These are phyloP conservation scores for Chionodraco myersi DNA, from an alignment of 2,113 vertebrate genomes.

Conservation along the genomic window DNA sequence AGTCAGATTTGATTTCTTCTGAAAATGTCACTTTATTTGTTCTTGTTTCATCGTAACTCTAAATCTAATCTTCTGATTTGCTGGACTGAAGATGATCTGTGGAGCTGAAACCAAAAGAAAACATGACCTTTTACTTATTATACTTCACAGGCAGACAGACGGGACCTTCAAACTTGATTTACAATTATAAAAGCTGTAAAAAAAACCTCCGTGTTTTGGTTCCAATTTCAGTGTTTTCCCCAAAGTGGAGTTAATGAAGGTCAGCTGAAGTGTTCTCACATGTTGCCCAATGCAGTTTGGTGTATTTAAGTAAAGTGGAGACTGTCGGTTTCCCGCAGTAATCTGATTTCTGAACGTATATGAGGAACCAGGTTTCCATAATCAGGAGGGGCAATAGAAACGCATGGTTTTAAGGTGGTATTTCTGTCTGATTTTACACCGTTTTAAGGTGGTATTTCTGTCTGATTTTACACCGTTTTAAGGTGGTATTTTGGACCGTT, in stretches of 20 bases:
- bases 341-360: background rate
- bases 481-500: too few relatives aligned
- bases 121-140: background rate
- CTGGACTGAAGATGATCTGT: background rate
- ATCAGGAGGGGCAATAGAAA: background rate
- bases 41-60: background rate
- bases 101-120: background rate
- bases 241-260: background rate
- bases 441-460: too few relatives aligned
- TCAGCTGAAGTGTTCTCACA: background rate
- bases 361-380: background rate
- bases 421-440: too few relatives aligned
- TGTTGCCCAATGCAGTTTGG: background rate
- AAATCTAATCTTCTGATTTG: background rate
- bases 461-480: too few relatives aligned
- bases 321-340: background rate
- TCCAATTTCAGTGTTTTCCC: background rate
- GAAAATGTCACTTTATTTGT: background rate
- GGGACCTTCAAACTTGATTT: background rate
- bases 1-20: background rate
- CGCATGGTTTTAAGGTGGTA: background rate
- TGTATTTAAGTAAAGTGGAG: background rate
- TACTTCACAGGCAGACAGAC: background rate
- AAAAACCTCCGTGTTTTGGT: background rate
- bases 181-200: background rate